These are phyloP conservation scores for Procavia capensis DNA, from an alignment of 2,113 vertebrate species.

Conservation along the genomic window DNA sequence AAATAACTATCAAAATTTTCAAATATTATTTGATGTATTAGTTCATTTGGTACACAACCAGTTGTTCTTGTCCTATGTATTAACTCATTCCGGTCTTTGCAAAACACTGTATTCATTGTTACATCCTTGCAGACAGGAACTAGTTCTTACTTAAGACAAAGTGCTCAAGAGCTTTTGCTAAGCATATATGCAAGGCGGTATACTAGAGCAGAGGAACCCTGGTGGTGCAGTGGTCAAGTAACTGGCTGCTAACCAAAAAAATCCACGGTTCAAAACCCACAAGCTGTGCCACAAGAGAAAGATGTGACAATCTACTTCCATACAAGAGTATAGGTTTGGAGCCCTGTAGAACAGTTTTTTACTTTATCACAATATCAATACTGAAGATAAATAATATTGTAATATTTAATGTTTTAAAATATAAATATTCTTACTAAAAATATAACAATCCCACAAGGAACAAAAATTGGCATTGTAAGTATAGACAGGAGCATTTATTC, in stretches of 20 bases:
- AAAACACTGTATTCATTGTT: neutral
- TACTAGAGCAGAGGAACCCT: neutral
- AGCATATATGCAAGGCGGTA: neutral
- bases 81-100: neutral
- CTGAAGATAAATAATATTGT: neutral
- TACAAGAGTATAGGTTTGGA: no score
- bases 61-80: neutral
- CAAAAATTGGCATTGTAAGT: neutral
- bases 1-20: neutral
- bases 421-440: constrained; percentile 6
- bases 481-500: neutral
- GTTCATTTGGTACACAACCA: neutral
- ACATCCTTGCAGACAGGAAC: accelerated
- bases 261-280: no score
- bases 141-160: neutral
- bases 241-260: no score
- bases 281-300: no score
- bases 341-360: no score
- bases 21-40: neutral
- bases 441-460: neutral
- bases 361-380: neutral
- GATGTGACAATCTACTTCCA: no score
- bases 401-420: neutral
- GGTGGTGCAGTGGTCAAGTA: no score
- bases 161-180: neutral